Conservation (phyloP, 2,888 invertebrate genomes). For the Drosophila phalerata region DNA sequence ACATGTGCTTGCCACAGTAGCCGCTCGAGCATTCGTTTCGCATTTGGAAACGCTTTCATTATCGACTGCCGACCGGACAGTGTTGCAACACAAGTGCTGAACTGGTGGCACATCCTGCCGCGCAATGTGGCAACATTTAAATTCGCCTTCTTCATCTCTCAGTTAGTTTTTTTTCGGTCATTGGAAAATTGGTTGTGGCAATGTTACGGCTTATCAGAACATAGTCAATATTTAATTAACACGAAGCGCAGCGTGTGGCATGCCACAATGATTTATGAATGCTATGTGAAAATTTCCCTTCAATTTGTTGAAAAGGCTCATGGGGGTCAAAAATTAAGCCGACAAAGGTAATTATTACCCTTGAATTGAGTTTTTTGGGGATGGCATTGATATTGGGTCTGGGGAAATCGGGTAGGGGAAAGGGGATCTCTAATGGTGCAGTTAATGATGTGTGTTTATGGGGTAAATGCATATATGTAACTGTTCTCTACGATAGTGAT, state of each 20-base stretch:
- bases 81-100: slow-evolving; percentile 18
- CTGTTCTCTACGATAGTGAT: slow-evolving; percentile 30
- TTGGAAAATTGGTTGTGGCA: slow-evolving; percentile 58
- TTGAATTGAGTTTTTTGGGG: background rate
- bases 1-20: slow-evolving; percentile 78
- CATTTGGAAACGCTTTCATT: slow-evolving; percentile 84
- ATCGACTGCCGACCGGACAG: slow-evolving; percentile 42
- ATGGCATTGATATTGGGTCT: background rate
- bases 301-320: slow-evolving; percentile 2
- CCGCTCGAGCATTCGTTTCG: slow-evolving; percentile 80
- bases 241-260: slow-evolving; percentile 76
- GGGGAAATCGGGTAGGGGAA: background rate
- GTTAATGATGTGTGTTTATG: slow-evolving; percentile 58
- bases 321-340: slow-evolving; percentile 46
- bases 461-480: slow-evolving; percentile 11
- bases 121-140: slow-evolving; percentile 62
- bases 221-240: slow-evolving; percentile 82
- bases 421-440: slow-evolving; percentile 40
- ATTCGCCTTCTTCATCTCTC: slow-evolving; percentile 19
- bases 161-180: background rate
- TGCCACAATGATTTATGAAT: slow-evolving; percentile 67
- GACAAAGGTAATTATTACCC: slow-evolving; percentile 46
- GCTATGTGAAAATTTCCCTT: slow-evolving; percentile 41
- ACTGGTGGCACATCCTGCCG: slow-evolving; percentile 73
- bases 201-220: slow-evolving; percentile 79